These are phyloP conservation scores for Odontesthes bonariensis DNA, from an alignment of 2,113 vertebrate genomes.

Conservation along the genomic window DNA sequence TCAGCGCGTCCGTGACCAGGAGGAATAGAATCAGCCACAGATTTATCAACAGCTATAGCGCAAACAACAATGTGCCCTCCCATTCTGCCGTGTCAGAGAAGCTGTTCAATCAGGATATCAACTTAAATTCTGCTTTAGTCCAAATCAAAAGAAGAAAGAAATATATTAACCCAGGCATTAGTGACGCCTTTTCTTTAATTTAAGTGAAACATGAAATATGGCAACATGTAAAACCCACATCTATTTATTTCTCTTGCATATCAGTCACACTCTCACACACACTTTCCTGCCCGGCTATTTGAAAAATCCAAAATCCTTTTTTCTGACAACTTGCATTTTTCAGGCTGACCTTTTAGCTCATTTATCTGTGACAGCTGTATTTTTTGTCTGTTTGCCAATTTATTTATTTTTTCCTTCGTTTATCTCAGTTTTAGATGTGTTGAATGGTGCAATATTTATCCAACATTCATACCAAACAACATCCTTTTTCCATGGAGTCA, in stretches of 20 bases:
- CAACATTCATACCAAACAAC: background rate
- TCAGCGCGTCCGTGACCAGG: too few species aligned
- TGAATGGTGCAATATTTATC: background rate
- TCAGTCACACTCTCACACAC: constrained; percentile 9
- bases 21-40: too few species aligned
- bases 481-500: background rate
- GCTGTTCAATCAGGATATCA: too few species aligned
- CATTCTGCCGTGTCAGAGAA: too few species aligned
- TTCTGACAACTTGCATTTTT: background rate
- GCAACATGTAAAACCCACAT: constrained; percentile 14
- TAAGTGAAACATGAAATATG: constrained; percentile 16
- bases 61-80: too few species aligned
- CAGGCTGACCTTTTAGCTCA: background rate
- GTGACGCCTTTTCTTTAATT: background rate
- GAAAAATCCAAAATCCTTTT: too few species aligned
- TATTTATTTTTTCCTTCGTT: background rate
- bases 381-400: constrained; percentile 6
- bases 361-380: constrained; percentile 13
- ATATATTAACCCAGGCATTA: background rate
- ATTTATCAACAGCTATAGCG: too few species aligned
- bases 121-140: too few species aligned
- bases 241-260: constrained; percentile 9
- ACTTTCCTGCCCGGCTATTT: too few species aligned
- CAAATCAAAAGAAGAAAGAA: too few species aligned
- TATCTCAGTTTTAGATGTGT: constrained; percentile 7